Evolutionary conservation across 2,888 invertebrate genomes (phyloP).

Genomic region (Hybos culiciformis): DNA sequence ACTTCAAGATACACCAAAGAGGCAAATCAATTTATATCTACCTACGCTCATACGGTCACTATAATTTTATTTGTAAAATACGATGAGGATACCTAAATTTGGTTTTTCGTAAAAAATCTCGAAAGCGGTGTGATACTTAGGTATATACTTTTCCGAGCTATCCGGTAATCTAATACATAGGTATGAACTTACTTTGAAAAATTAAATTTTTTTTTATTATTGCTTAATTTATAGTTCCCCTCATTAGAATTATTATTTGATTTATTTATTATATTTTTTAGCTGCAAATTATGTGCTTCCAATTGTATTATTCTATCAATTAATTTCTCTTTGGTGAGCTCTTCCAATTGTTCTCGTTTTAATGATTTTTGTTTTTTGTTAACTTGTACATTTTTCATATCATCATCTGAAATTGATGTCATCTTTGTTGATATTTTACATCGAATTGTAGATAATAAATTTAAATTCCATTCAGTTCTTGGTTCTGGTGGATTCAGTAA

Average conservation of each 20-base stretch:
- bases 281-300: slow-evolving; percentile 63
- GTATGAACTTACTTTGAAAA: slow-evolving; percentile 37
- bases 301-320: slow-evolving; percentile 56
- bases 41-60: neutral
- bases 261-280: slow-evolving; percentile 55
- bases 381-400: no score
- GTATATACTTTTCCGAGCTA: neutral
- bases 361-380: no score
- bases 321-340: slow-evolving; percentile 45
- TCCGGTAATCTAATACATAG: neutral
- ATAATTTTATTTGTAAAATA: neutral
- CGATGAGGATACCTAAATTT: no score
- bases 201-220: slow-evolving; percentile 20
- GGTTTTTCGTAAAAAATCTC: no score
- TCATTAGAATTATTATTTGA: slow-evolving; percentile 27
- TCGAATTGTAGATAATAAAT: no score
- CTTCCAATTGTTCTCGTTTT: slow-evolving; percentile 37
- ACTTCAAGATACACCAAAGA: neutral
- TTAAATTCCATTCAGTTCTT: no score
- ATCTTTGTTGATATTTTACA: no score
- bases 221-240: no score
- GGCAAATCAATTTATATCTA: neutral
- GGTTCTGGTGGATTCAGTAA: no score
- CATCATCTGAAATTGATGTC: no score
- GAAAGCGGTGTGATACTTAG: no score